A percentile compares a stretch with the other conserved stretches of the same genome.
Conservation (phyloP, 2,113 vertebrate genomes). For the Hypocryptadius cinnamomeus region DNA sequence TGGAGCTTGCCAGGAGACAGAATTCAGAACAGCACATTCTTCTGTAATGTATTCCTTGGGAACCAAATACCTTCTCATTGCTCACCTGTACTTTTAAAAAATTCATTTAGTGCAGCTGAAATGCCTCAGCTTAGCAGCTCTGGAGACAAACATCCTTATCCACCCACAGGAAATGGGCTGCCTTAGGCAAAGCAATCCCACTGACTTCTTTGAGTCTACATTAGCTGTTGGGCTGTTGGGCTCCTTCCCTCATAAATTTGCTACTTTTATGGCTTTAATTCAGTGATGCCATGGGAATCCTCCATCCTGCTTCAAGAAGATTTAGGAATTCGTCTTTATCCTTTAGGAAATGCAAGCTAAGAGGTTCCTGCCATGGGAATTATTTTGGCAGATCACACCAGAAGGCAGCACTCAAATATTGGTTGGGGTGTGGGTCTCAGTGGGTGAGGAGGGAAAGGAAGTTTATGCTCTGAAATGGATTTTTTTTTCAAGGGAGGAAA, state of each 20-base stretch:
- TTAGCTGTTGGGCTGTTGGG: neutral
- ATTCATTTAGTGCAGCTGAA: neutral
- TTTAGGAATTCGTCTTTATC: neutral
- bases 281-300: neutral
- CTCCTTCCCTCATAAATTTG: neutral
- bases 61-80: neutral
- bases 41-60: neutral
- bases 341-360: neutral
- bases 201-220: neutral
- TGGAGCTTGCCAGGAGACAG: neutral
- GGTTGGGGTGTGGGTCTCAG: neutral
- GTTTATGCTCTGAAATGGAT: neutral
- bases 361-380: neutral
- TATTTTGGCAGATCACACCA: neutral
- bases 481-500: neutral
- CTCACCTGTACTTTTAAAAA: neutral
- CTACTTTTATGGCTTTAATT: neutral
- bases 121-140: neutral
- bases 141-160: neutral
- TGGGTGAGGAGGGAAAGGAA: neutral
- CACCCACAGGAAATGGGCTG: neutral
- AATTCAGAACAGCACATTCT: neutral
- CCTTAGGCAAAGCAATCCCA: neutral
- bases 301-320: neutral
- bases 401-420: neutral